Conservation (phyloP, 2,113 vertebrate species). For the Talpa occidentalis region DNA sequence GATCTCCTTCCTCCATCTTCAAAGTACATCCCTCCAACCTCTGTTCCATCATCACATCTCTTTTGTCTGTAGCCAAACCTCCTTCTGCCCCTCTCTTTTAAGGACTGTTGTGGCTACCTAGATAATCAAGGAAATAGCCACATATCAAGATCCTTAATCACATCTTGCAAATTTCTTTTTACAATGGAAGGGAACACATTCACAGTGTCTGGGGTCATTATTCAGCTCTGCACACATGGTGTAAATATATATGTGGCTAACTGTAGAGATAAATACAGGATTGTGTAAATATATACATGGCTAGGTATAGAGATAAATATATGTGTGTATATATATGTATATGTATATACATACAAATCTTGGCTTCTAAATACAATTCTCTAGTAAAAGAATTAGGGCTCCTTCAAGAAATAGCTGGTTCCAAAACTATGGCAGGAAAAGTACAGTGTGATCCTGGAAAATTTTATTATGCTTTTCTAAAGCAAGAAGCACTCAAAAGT, state of each 20-base stretch:
- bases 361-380: neutral
- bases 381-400: neutral
- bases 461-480: neutral
- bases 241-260: neutral
- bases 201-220: neutral
- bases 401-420: slow-evolving; percentile 3
- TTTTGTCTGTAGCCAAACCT: neutral
- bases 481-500: neutral
- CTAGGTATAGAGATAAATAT: neutral
- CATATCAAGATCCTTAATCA: neutral
- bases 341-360: neutral
- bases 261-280: neutral
- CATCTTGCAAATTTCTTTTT: neutral
- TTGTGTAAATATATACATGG: neutral
- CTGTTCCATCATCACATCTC: neutral
- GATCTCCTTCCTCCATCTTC: neutral
- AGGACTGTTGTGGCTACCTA: neutral
- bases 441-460: neutral
- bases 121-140: neutral
- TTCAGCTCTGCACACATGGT: neutral
- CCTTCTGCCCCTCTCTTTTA: neutral
- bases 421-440: neutral
- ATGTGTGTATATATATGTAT: neutral
- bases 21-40: neutral
- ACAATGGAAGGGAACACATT: neutral